These are phyloP conservation scores for Dynastes maya DNA, from an alignment of 2,888 invertebrate species.

Conservation along the genomic window DNA sequence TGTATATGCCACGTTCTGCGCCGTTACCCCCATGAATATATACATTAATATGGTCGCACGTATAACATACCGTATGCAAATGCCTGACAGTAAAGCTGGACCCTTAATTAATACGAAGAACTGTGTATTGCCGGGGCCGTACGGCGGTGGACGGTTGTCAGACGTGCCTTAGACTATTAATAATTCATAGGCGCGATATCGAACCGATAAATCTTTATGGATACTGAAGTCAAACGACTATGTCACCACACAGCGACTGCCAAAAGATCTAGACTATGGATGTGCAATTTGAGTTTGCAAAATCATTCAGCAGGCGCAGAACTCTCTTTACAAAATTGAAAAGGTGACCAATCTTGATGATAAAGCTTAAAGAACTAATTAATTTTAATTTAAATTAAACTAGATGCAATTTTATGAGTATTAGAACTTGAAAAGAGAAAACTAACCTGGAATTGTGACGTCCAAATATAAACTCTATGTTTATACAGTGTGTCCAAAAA, in stretches of 20 bases:
- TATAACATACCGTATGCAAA: slow-evolving; percentile 32
- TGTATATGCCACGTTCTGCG: slow-evolving; percentile 23
- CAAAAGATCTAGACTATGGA: too few species aligned
- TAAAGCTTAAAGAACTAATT: too few species aligned
- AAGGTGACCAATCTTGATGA: too few species aligned
- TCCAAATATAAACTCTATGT: too few species aligned
- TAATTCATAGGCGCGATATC: slow-evolving; percentile 49
- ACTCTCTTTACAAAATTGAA: too few species aligned
- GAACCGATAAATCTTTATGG: slow-evolving; percentile 46
- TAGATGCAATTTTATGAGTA: too few species aligned
- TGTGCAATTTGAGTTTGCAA: too few species aligned
- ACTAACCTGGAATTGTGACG: too few species aligned
- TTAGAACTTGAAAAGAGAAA: too few species aligned
- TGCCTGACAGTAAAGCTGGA: slow-evolving; percentile 27
- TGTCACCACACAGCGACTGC: neutral
- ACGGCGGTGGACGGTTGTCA: slow-evolving; percentile 1
- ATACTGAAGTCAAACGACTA: neutral
- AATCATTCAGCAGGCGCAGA: too few species aligned
- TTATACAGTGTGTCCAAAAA: too few species aligned
- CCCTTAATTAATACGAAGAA: slow-evolving; percentile 34
- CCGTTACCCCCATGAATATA: slow-evolving; percentile 21
- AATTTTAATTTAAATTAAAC: too few species aligned
- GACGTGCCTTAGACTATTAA: slow-evolving; percentile 32
- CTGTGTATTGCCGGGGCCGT: neutral
- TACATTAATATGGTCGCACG: slow-evolving; percentile 15